These are phyloP conservation scores for Sciaenops ocellatus DNA, from an alignment of 2,797 vertebrate species.

Conservation along the genomic window DNA sequence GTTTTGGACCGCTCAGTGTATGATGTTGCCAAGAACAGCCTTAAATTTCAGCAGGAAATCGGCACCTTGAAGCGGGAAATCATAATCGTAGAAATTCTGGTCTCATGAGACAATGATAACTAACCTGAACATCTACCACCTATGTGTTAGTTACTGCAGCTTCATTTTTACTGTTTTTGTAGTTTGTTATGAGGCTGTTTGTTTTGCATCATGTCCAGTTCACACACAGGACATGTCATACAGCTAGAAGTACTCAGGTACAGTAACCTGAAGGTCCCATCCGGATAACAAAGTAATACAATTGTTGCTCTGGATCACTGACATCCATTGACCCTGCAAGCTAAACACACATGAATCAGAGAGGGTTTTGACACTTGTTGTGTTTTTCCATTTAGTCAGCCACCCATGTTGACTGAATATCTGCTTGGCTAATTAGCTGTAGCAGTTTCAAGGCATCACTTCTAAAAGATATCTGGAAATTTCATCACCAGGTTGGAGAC, in stretches of 20 bases:
- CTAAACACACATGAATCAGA: too few species aligned
- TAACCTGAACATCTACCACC: background rate
- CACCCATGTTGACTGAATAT: too few species aligned
- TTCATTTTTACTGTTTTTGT: background rate
- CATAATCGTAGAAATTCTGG: too few species aligned
- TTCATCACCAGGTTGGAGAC: background rate
- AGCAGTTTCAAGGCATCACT: background rate
- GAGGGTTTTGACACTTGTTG: background rate
- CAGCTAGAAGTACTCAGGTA: background rate
- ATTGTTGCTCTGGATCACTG: background rate
- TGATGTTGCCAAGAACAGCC: constrained; percentile 4
- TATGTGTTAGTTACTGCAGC: background rate
- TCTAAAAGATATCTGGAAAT: background rate
- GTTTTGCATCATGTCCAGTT: background rate
- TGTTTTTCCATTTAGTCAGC: background rate
- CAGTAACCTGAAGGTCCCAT: background rate
- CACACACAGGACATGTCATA: background rate
- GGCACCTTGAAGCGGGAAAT: background rate
- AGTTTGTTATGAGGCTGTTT: background rate
- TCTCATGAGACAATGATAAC: background rate
- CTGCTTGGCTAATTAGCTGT: background rate
- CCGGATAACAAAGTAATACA: background rate
- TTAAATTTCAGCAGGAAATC: background rate
- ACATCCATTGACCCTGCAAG: background rate
- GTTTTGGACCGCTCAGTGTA: background rate